Conservation (phyloP, 2,797 vertebrate species). For the Gobio occitaniae region DNA sequence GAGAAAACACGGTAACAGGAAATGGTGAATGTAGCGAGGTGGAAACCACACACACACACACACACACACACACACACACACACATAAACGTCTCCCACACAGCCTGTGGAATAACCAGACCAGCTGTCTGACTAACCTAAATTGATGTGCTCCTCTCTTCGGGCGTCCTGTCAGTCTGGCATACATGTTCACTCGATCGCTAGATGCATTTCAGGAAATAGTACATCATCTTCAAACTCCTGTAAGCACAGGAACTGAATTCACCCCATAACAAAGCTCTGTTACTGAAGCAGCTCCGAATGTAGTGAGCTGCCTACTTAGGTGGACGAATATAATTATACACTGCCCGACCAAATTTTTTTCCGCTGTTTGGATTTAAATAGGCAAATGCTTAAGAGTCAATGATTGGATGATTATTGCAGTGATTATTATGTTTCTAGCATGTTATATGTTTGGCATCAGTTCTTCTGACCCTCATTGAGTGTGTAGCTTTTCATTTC, state of each 20-base stretch:
- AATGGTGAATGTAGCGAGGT: slow-evolving; percentile 13
- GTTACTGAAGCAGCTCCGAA: background rate
- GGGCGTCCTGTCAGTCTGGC: slow-evolving; percentile 44
- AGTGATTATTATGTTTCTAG: no score
- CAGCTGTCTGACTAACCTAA: slow-evolving; percentile 42
- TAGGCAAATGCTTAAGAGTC: no score
- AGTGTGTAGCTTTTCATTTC: no score
- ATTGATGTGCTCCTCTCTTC: slow-evolving; percentile 37
- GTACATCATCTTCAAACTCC: slow-evolving; percentile 12
- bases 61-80: background rate
- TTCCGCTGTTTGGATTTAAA: no score
- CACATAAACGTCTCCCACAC: background rate
- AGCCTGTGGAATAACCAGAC: slow-evolving; percentile 24
- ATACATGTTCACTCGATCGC: slow-evolving; percentile 21
- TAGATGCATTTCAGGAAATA: slow-evolving; percentile 19
- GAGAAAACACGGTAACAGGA: slow-evolving; percentile 39
- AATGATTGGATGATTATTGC: no score
- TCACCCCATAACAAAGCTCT: background rate
- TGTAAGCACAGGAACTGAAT: slow-evolving; percentile 1
- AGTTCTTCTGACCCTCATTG: no score
- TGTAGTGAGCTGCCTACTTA: background rate
- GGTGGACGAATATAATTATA: background rate
- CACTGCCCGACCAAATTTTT: no score
- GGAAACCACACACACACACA: slow-evolving; percentile 20
- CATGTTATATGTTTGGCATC: no score